Evolutionary conservation across 2,797 vertebrate species (phyloP).

Genomic region (Lagorchestes hirsutus): DNA sequence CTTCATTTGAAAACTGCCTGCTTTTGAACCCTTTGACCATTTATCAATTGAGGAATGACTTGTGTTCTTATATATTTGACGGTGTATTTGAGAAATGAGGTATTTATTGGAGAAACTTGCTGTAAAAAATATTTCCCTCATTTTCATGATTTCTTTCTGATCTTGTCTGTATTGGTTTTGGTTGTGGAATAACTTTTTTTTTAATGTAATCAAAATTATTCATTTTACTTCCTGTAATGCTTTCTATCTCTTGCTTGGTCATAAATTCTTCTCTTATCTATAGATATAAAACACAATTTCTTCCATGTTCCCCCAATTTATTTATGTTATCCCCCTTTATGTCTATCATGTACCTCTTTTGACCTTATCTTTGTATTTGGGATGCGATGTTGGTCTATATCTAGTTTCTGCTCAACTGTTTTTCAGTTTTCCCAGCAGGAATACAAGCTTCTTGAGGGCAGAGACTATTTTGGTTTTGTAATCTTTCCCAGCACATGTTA

Average conservation of each 20-base stretch:
- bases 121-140: no score
- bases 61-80: no score
- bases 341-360: background rate
- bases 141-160: no score
- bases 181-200: background rate
- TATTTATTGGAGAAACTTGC: no score
- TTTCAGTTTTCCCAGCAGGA: background rate
- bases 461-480: background rate
- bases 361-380: background rate
- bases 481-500: background rate
- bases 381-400: background rate
- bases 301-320: background rate
- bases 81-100: no score
- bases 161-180: no score
- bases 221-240: background rate
- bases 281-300: background rate
- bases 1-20: no score
- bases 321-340: background rate
- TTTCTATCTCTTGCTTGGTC: background rate
- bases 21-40: no score
- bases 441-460: background rate
- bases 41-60: no score
- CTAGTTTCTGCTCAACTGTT: no score
- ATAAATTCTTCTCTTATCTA: background rate
- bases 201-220: background rate